These are phyloP conservation scores for Ormia ochracea DNA, from an alignment of 2,888 invertebrate species.

Conservation along the genomic window DNA sequence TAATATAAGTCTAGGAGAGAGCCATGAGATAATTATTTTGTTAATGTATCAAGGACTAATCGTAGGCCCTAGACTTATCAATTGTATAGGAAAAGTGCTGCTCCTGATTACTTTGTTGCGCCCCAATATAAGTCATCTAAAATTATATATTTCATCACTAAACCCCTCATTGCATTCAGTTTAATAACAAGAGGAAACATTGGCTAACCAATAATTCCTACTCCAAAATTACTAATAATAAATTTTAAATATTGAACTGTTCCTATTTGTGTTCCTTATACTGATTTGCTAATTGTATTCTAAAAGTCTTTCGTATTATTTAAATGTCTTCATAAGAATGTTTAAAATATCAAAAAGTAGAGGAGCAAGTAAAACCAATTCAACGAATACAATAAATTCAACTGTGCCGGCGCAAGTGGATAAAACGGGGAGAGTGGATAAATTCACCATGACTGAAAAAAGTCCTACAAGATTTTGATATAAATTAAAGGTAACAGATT, in stretches of 20 bases:
- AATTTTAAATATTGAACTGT: neutral
- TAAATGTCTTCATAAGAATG: conserved; percentile 67
- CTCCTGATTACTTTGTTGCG: too few species aligned
- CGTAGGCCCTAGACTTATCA: too few species aligned
- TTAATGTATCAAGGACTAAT: too few species aligned
- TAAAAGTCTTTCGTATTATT: conserved; percentile 48
- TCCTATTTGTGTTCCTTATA: neutral
- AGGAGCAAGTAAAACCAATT: conserved; percentile 68
- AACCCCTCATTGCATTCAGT: too few species aligned
- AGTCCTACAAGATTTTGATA: conserved; percentile 37
- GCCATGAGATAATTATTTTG: too few species aligned
- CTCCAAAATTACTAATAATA: neutral
- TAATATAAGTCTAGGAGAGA: too few species aligned
- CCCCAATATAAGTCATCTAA: too few species aligned
- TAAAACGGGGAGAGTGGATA: conserved; percentile 66
- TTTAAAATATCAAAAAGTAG: conserved; percentile 66
- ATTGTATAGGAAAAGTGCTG: too few species aligned
- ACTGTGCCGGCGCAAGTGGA: conserved; percentile 39
- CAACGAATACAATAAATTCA: conserved; percentile 68
- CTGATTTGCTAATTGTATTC: conserved; percentile 25
- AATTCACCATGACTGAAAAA: conserved; percentile 64
- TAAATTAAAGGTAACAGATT: conserved; percentile 24
- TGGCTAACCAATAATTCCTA: neutral
- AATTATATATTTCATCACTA: too few species aligned
- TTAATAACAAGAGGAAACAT: too few species aligned